Percentiles rank a stretch among this genome's conserved stretches.
Conservation (phyloP, 2,888 invertebrate species). For the Acanthosepion esculentum region DNA sequence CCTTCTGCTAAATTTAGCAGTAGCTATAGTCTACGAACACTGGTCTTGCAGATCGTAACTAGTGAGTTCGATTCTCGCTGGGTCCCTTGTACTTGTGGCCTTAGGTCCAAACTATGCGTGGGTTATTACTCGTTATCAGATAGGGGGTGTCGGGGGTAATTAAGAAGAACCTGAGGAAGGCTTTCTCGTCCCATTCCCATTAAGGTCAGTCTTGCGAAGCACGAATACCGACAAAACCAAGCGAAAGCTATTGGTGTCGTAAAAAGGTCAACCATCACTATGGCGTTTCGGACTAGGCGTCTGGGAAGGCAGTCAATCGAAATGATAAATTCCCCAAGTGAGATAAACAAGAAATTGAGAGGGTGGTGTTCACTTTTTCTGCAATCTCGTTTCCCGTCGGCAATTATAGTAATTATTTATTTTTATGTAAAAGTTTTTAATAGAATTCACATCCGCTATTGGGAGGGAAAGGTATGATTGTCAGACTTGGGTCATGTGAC, state of each 20-base stretch:
- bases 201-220: background rate
- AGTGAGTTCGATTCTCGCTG: no score
- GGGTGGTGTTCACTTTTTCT: background rate
- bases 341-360: background rate
- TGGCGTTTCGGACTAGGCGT: background rate
- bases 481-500: background rate
- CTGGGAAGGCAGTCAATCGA: background rate
- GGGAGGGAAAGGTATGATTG: background rate
- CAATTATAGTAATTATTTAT: constrained; percentile 33
- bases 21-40: no score
- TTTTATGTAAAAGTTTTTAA: constrained; percentile 33
- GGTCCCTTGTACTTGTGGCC: no score
- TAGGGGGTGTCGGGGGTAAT: background rate
- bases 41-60: no score
- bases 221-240: background rate
- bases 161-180: background rate
- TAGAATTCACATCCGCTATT: background rate
- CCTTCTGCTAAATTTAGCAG: no score
- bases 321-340: background rate
- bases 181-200: background rate
- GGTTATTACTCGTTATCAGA: no score
- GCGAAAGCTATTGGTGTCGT: background rate
- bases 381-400: background rate
- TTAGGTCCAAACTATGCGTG: no score
- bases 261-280: background rate